Base-by-base conservation (phyloP, 2,113 vertebrate genomes). In the Oreochromis spilurus region DNA sequence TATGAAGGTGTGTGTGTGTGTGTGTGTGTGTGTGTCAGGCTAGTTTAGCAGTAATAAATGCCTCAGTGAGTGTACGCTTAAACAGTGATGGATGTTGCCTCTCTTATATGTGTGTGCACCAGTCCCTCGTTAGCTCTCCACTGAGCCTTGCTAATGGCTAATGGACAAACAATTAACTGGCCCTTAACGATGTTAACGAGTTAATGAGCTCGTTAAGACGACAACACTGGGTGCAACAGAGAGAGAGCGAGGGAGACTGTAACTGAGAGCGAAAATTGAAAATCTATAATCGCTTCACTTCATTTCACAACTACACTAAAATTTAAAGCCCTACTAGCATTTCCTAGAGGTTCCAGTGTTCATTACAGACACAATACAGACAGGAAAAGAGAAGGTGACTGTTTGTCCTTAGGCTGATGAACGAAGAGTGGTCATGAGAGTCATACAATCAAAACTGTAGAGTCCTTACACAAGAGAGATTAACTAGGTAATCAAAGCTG, bases 131-230 rank as follows among this genome's bases (percentile, higher is more conserved):
- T 94, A 92, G 87, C 87, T 91, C 88, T 90, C 92, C 88, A 88
- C 88, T 93, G 91, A 95, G 93, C 92, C 91, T 84, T 62, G 86
- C 92, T 94, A 93, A 92, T 89, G 84, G 88, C 85, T 94, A 92
- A 94, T 94, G 94, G 93, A 91, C 94, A 94, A 94, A 94, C 93
- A 94, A 94, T 94, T 92, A 94, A 93, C 87, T 91, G 90, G 88
- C 88, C 89, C 90, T 93, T 93, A 94, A 95, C 84, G 40, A 95
- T 89, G 92, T 94, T 93, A 94, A 94, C 82, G 79, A 90, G 93
- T 84, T 93, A 94, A 94, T 90, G 90, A 91, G 93, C 88, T 93
- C 43, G n/a, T 93, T 90, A 91, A 84, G 81, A 58, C 16, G n/a
- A 83, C 81, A 58, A 57, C 45, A 45, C 79, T 21, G 21, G 31